These are phyloP conservation scores for Platysteira castanea DNA, from an alignment of 2,113 vertebrate species.

Conservation along the genomic window DNA sequence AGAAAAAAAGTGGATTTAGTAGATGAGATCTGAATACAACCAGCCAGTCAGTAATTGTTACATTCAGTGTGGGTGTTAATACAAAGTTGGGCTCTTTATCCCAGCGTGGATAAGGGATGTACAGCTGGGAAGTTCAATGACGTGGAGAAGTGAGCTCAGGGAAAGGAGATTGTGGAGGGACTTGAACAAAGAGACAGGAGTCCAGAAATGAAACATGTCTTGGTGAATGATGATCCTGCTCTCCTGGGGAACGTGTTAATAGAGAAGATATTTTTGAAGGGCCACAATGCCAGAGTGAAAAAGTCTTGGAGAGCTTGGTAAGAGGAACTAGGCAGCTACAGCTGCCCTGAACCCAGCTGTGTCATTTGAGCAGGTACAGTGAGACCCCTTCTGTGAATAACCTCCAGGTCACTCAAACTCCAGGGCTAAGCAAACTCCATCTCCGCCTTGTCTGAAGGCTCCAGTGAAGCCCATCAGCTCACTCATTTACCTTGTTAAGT, in stretches of 20 bases:
- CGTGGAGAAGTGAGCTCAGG: not conserved
- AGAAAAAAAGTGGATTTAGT: not conserved
- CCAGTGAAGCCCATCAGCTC: slow-evolving; percentile 36
- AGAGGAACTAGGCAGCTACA: not conserved
- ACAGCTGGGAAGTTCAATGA: not conserved
- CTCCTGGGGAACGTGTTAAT: not conserved
- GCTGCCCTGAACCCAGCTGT: not conserved
- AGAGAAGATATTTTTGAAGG: not conserved
- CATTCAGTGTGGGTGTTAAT: not conserved
- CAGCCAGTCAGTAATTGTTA: not conserved
- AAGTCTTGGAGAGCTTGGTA: not conserved
- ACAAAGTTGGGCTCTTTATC: not conserved
- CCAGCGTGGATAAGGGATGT: not conserved
- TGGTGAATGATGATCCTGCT: not conserved
- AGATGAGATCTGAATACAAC: not conserved
- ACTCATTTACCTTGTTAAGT: slow-evolving; percentile 52
- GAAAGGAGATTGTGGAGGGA: not conserved
- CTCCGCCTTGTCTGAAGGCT: not conserved
- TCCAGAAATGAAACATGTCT: not conserved
- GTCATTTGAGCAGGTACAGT: not conserved
- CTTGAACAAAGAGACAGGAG: not conserved
- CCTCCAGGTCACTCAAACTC: not conserved
- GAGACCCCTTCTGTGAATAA: not conserved
- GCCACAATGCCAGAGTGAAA: not conserved
- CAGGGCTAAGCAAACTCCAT: not conserved